Percentiles rank a stretch among this genome's conserved stretches.
These are phyloP conservation scores for Poeciliopsis occidentalis DNA, from an alignment of 2,113 vertebrate genomes.

Conservation along the genomic window DNA sequence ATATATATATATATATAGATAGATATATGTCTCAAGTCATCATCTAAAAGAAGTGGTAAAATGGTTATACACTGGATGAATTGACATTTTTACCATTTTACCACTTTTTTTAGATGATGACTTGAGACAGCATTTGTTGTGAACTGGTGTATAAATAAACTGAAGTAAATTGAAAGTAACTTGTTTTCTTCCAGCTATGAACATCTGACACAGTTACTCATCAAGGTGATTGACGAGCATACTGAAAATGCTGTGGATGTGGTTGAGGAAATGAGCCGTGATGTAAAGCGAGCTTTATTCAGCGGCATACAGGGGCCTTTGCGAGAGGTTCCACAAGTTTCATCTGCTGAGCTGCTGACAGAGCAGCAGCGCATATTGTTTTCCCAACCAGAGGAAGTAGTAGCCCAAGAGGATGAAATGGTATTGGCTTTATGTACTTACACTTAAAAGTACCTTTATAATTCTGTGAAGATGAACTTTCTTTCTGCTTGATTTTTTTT, in stretches of 20 bases:
- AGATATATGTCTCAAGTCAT: too few species aligned
- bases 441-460: not conserved
- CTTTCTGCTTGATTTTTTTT: not conserved
- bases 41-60: too few species aligned
- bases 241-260: conserved; percentile 86
- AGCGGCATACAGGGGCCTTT: conserved; percentile 81
- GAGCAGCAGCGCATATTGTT: conserved; percentile 85
- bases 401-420: conserved; percentile 81
- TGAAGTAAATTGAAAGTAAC: not conserved
- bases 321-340: conserved; percentile 72
- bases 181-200: conserved; percentile 84
- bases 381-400: conserved; percentile 65
- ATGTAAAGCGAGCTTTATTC: conserved; percentile 83
- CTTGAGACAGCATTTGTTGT: too few species aligned
- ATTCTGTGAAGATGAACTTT: not conserved
- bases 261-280: conserved; percentile 88
- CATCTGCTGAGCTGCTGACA: conserved; percentile 79
- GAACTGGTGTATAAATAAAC: too few species aligned
- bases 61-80: too few species aligned
- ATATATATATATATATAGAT: too few species aligned
- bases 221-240: conserved; percentile 88
- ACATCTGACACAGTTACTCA: conserved; percentile 86
- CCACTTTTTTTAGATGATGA: too few species aligned
- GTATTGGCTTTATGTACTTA: conserved; percentile 36
- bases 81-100: too few species aligned